Base-by-base conservation (phyloP, 2,888 invertebrate species). In the Cheilosia soror region DNA sequence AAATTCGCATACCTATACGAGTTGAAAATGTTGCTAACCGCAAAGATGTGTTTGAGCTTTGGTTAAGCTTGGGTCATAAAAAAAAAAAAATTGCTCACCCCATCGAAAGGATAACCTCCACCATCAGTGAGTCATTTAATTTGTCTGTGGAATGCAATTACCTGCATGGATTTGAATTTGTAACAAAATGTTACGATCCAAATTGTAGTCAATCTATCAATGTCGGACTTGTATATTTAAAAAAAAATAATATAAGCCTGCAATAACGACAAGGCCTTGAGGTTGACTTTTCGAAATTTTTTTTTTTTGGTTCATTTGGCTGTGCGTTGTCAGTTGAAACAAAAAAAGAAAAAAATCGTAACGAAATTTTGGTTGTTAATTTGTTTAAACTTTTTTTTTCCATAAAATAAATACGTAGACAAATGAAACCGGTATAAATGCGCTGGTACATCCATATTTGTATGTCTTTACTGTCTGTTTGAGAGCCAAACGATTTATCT, bases 131-230 rank as follows among this genome's bases (percentile, higher is more conserved):
- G 75, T 66, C 75, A 75, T 75, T 68, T 40, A 63, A 57, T n/a
- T 42, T 27, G 29, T 20, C 29, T 31, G 20, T 62, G 47, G 42
- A 76, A 53, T 82, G 81, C 81, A 77, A 82, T 82, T 82, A 77
- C 71, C 65, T 65, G 76, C 69, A 51, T 71, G 76, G 49, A 81
- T 69, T 62, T 77, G 20, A 69, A 71, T 37, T 71, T 69, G 27
- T 65, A 65, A 58, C 15, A 55, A 58, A 62, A 62, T 73, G 60
- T 42, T 9, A 49, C 33, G 33, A 53, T 11, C 13, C 44, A 6
- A 27, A 9, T 7, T 53, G 40, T 20, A 31, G 44, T 65, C 81
- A 82, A 82, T 82, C 81, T 71, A 58, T 82, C 79, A 79, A 63
- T 66, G 72, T 73, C 79, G 58, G 40, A 37, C 29, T 53, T 25